Percentiles rank a stretch among this genome's conserved stretches.
phyloP scores from a whole-genome alignment of 2,888 invertebrate species.

The Drosophila testacea region DNA sequence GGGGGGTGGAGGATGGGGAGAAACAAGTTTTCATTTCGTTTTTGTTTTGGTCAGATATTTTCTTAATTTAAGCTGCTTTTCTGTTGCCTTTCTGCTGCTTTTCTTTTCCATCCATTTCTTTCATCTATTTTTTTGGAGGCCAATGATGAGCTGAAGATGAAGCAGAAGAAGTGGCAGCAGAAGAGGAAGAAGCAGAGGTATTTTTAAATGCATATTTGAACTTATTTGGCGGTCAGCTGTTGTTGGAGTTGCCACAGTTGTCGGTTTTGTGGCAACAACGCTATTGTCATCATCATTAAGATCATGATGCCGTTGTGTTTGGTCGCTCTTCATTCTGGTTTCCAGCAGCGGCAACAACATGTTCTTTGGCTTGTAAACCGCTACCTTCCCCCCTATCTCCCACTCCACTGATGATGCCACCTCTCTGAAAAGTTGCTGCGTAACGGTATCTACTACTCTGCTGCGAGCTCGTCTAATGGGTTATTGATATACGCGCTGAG shows the following conservation, averaged over 20 bases:
- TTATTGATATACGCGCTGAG: conserved; percentile 65
- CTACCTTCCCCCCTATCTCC: conserved; percentile 22
- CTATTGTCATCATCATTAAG: conserved; percentile 56
- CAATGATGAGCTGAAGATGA: conserved; percentile 13
- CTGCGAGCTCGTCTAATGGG: conserved; percentile 58
- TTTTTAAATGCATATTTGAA: conserved; percentile 48
- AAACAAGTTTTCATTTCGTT: conserved; percentile 44
- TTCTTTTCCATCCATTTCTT: conserved; percentile 23
- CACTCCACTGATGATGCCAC: not conserved
- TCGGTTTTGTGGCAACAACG: conserved; percentile 2
- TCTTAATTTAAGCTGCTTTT: conserved; percentile 71
- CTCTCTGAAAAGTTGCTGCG: conserved; percentile 69
- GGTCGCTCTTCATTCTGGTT: conserved; percentile 56
- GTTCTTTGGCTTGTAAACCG: conserved; percentile 56
- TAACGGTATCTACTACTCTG: conserved; percentile 74
- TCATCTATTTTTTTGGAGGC: not conserved
- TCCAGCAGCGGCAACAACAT: conserved; percentile 56
- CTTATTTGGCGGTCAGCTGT: conserved; percentile 55
- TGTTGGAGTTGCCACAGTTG: conserved; percentile 8
- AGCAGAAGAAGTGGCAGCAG: not conserved
- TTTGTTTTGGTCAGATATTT: conserved; percentile 29
- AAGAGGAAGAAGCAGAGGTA: conserved; percentile 2
- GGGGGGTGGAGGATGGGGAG: not conserved
- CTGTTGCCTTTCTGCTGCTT: conserved; percentile 53
- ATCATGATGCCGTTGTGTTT: conserved; percentile 52